phyloP scores from a whole-genome alignment of 2,888 invertebrate species.

The Mermis nigrescens region DNA sequence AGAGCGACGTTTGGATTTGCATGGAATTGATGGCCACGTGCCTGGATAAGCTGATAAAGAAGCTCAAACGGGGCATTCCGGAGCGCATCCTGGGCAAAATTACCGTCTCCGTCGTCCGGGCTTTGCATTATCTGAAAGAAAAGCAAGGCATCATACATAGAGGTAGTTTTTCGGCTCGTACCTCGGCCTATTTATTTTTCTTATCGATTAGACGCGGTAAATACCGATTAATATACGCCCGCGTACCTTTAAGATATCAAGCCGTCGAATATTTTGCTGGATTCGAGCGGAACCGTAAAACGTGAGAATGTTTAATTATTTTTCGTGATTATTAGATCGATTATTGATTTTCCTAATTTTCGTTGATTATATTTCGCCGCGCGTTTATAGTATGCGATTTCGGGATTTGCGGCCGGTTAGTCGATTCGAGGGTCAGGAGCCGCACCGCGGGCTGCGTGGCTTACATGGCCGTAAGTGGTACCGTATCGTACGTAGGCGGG shows the following conservation, averaged over 20 bases:
- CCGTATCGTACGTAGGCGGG: no score
- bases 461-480: constrained; percentile 93
- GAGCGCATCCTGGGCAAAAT: constrained; percentile 90
- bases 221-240: no score
- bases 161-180: no score
- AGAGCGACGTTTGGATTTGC: constrained; percentile 85
- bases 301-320: no score
- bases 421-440: constrained; percentile 88
- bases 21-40: constrained; percentile 99
- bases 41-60: constrained; percentile 81
- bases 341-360: no score
- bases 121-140: constrained; percentile 88
- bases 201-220: no score
- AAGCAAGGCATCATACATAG: constrained; percentile 88
- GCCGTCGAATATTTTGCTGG: constrained; percentile 90
- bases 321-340: no score
- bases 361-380: no score
- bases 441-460: constrained; percentile 94
- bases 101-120: constrained; percentile 82
- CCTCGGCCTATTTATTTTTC: no score
- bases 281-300: constrained; percentile 82
- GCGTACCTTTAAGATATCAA: no score
- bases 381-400: constrained; percentile 99
- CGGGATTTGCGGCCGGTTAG: constrained; percentile 89
- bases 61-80: constrained; percentile 67